Evolutionary conservation across 2,888 invertebrate species (phyloP), one percentile per base, ranked within the genome.

Genomic region (Meteorus colon): DNA sequence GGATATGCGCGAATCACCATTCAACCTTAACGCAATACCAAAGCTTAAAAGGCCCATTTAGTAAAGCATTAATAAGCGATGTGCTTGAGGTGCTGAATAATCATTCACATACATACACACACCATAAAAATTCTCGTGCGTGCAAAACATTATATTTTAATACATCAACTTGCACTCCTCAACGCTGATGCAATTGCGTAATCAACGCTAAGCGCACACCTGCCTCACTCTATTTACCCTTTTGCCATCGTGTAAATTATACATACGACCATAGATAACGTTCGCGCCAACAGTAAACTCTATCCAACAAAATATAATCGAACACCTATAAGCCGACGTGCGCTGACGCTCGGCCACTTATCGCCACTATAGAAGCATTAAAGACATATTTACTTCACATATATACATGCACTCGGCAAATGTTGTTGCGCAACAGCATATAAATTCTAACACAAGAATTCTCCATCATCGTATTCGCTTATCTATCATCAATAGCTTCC

Each of bases 61-160:
- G 63, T 16, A 34, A 34, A 29, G 34, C 63, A 34, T 63, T 31
- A 41, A 41, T 41, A 63, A 63, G 34, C 63, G 45, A 66, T 75
- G 71, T 55, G 48, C 76, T 45, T 37, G 76, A 80, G 79, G 79
- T 80, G 78, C 75, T 76, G 73, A 74, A 55, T 66, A 73, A 73
- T 73, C 55, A 73, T 31, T 73, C 73, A 73, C 65, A 63, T 34
- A 34, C 29, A 34, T 31, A 16, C 29, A 29, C 29, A 62, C 63
- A n/a, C 31, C 16, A 34, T 14, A 31, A 41, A 4, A 48, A 16
- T n/a, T 48, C 41, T 41, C 41, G 41, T 41, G 41, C 12, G 41
- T 41, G 8, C 12, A 41, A 2, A 41, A 41, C 34, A 34, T 12
- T n/a, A 48, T n/a, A n/a, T n/a, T n/a, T 48, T 48, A 48, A 48